These are phyloP conservation scores for Lepidocyrtinus sp. DNA, from an alignment of 2,888 invertebrate species.

Conservation along the genomic window DNA sequence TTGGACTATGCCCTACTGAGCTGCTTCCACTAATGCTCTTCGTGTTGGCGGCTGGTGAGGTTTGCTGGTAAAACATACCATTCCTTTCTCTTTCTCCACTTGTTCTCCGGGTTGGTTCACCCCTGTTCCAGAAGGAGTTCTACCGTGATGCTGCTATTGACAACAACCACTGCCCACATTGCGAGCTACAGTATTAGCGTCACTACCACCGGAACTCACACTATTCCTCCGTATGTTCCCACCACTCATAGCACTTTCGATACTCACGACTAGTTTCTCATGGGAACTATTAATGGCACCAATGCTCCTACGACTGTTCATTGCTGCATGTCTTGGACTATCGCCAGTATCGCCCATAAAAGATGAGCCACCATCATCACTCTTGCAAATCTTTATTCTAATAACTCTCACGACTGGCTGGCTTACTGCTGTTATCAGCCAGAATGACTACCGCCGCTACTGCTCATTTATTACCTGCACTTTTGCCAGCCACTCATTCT, in stretches of 20 bases:
- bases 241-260: constrained; percentile 49
- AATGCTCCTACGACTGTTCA: constrained; percentile 27
- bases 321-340: too few relatives aligned
- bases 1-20: constrained; percentile 59
- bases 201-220: constrained; percentile 25
- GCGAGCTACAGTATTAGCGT: neutral
- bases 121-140: constrained; percentile 44
- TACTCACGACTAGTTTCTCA: constrained; percentile 39
- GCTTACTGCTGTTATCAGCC: too few relatives aligned
- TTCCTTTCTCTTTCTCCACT: constrained; percentile 26
- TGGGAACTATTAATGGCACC: constrained; percentile 51
- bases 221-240: constrained; percentile 33
- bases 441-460: neutral
- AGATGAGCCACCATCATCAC: constrained; percentile 44
- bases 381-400: too few relatives aligned
- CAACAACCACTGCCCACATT: constrained; percentile 21
- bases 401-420: too few relatives aligned
- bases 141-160: constrained; percentile 20
- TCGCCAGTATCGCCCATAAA: constrained; percentile 39
- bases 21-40: constrained; percentile 58
- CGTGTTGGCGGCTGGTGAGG: constrained; percentile 28
- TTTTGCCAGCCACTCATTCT: constrained; percentile 30
- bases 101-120: constrained; percentile 28
- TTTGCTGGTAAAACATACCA: neutral
- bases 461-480: constrained; percentile 14